These are phyloP conservation scores for Macrobrachium rosenbergii DNA, from an alignment of 1,140 invertebrate genomes.

Conservation along the genomic window DNA sequence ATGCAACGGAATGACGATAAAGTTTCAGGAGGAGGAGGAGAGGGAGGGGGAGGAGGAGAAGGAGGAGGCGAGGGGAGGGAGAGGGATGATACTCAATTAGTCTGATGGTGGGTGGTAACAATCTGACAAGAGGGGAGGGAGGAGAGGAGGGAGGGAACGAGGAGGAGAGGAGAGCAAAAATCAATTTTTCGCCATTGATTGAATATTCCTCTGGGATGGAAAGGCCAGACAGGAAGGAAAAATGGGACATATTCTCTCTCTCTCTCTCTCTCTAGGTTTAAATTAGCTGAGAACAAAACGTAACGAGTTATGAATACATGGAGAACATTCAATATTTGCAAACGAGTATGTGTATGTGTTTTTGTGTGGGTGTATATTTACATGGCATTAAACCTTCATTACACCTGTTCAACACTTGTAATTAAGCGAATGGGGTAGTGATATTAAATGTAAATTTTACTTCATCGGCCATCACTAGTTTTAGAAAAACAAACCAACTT, in stretches of 20 bases:
- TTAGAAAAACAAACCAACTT: no score
- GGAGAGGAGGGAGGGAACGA: neutral
- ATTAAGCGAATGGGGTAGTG: no score
- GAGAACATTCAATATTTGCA: no score
- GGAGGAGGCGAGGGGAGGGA: neutral
- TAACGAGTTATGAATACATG: no score
- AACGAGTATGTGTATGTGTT: slow-evolving; percentile 10
- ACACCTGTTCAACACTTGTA: no score
- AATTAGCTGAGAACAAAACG: neutral
- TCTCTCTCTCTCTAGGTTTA: neutral
- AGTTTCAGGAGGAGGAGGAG: neutral
- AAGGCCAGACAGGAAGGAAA: neutral
- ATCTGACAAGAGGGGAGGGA: neutral
- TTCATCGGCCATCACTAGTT: no score
- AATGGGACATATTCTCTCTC: slow-evolving; percentile 9
- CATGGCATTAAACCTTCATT: neutral
- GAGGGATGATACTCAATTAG: neutral
- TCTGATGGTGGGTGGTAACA: neutral
- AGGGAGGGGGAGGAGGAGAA: slow-evolving; percentile 12
- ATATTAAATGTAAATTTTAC: no score
- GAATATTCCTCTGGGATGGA: neutral
- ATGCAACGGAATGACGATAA: neutral
- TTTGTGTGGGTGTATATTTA: slow-evolving; percentile 2
- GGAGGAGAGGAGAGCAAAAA: neutral
- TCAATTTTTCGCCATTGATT: neutral